Evolutionary conservation across 2,797 vertebrate species (phyloP).

Genomic region (Pangasius larnaudii): DNA sequence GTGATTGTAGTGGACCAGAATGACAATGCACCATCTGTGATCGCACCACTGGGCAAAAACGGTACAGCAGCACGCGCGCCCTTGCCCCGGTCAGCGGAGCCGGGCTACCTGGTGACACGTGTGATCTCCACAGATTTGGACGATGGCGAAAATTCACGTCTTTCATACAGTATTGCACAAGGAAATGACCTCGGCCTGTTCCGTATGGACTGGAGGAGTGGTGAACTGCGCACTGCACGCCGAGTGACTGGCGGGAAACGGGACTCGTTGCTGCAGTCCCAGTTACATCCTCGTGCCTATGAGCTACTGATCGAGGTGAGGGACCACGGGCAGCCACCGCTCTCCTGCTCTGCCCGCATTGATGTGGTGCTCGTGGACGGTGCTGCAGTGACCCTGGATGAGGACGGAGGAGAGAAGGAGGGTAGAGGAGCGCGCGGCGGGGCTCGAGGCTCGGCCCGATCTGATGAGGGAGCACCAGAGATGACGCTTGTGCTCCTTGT

Average conservation of each 20-base stretch:
- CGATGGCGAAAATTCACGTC: slow-evolving; percentile 92
- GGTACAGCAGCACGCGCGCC: slow-evolving; percentile 86
- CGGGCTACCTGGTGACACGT: slow-evolving; percentile 91
- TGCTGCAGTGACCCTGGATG: slow-evolving; percentile 54
- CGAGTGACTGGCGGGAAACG: slow-evolving; percentile 84
- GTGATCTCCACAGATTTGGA: slow-evolving; percentile 93
- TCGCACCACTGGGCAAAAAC: slow-evolving; percentile 89
- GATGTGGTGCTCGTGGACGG: slow-evolving; percentile 89
- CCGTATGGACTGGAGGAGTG: slow-evolving; percentile 96
- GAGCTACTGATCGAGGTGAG: slow-evolving; percentile 94
- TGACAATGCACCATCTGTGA: slow-evolving; percentile 90
- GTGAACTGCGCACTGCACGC: slow-evolving; percentile 90
- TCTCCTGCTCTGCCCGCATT: slow-evolving; percentile 91
- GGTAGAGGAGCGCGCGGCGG: slow-evolving; percentile 65
- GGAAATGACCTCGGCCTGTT: slow-evolving; percentile 95
- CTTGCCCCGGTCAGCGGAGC: slow-evolving; percentile 91
- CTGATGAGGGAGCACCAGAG: slow-evolving; percentile 88
- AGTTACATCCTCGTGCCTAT: slow-evolving; percentile 61
- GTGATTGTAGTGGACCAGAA: slow-evolving; percentile 95
- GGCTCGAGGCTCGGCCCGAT: slow-evolving; percentile 77
- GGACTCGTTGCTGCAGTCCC: slow-evolving; percentile 83
- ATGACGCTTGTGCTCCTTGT: slow-evolving; percentile 98
- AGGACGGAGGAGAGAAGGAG: slow-evolving; percentile 57
- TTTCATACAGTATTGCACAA: slow-evolving; percentile 91
- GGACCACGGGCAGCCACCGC: slow-evolving; percentile 94